Evolutionary conservation across 2,797 vertebrate species (phyloP).

Genomic region (Sebastes wilsoni): DNA sequence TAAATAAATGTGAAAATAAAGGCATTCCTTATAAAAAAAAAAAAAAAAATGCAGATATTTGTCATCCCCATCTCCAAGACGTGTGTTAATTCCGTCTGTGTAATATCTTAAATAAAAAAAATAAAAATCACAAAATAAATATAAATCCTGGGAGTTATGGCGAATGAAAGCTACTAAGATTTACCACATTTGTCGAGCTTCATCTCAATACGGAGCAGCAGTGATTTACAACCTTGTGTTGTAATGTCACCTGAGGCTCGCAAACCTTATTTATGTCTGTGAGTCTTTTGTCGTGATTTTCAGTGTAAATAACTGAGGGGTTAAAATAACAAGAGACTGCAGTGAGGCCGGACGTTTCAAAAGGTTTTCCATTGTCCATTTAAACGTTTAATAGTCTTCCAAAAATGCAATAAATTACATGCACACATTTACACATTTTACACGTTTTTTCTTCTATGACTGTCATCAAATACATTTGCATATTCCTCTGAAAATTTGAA

Average conservation of each 20-base stretch:
- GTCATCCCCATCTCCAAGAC: neutral
- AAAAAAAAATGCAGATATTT: neutral
- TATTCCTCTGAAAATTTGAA: constrained; percentile 92
- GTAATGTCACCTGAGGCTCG: constrained; percentile 42
- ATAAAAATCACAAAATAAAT: neutral
- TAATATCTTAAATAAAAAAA: neutral
- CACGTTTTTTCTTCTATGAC: constrained; percentile 87
- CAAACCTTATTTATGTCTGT: neutral
- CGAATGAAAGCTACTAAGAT: neutral
- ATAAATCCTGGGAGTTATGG: neutral
- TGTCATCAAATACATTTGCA: constrained; percentile 92
- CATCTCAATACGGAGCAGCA: constrained; percentile 9
- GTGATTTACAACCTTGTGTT: constrained; percentile 52
- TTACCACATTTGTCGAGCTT: neutral
- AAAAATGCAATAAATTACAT: constrained; percentile 99
- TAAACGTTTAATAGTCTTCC: constrained; percentile 91
- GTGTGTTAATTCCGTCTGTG: neutral
- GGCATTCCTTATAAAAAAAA: neutral
- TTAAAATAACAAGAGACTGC: constrained; percentile 67
- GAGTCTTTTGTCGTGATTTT: constrained; percentile 53
- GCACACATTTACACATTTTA: constrained; percentile 98
- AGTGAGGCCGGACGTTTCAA: constrained; percentile 90
- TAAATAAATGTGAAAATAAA: neutral
- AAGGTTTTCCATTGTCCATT: constrained; percentile 89
- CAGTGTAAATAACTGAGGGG: constrained; percentile 40